Evolutionary conservation across 2,888 invertebrate species (phyloP), one percentile per base, ranked within the genome.

Genomic region (Pemphredon lugubris): DNA sequence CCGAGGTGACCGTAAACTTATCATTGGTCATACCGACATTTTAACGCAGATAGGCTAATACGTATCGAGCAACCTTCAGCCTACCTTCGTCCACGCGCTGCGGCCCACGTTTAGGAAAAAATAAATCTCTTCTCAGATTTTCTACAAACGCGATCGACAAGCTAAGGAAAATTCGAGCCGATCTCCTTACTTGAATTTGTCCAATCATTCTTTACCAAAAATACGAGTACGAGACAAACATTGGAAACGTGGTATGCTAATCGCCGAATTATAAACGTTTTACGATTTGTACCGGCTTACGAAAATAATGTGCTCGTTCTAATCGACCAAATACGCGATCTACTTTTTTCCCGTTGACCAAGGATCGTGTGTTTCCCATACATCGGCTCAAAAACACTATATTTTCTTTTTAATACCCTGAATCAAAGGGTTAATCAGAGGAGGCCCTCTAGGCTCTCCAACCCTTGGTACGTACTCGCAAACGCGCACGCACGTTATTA

Each of bases 51-150:
- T 63, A 55, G 47, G 48, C 21, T 13, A 23, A 48, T 47, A 48
- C n/a, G 11, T 14, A 53, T 18, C 45, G 21, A 20, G 14, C 23
- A 9, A 20, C 21, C 21, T 34, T 5, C 11, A 9, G 20, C 11
- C 40, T 48, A 30, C 14, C 32, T 61, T 30, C 37, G 16, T n/a
- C 34, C 51, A 51, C 45, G 50, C 21, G 34, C 55, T 53, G 34
- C 51, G n/a, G 34, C 30, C 53, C 42, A 48, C 53, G 58, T 42
- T 42, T 14, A 48, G 45, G 37, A 42, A 42, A 59, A 69, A 54
- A 69, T 68, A 58, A 59, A 53, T 59, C 34, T 26, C 48, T 34
- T 7, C 23, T 13, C 23, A 20, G 7, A 3, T 47, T 58, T 26
- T 30, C 18, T 39, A 18, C 23, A 26, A 42, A 16, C 14, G n/a